Evolutionary conservation across 2,113 vertebrate genomes (phyloP), one percentile per base, ranked within the genome.

Genomic region (Myodes glareolus): DNA sequence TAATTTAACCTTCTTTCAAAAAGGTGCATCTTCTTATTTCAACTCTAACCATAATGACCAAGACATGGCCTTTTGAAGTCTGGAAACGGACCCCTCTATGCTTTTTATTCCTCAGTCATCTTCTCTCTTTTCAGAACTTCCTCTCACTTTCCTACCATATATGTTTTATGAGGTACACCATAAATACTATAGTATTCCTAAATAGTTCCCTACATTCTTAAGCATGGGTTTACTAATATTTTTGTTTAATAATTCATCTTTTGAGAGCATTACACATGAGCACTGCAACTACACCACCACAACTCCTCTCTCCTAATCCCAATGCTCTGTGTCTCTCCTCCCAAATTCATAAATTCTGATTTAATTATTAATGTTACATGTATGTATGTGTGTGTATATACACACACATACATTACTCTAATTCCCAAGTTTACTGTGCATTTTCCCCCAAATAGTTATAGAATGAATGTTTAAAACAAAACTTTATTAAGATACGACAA

Each of bases 381-480:
- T 63, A 63, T 42, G 13, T 29, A 9, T 82, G 21, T 7, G n/a
- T 84, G 25, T 27, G 29, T 84, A 1, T 10, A 17, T 42, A 19
- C 33, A 63, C n/a, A 85, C 7, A 45, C 55, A n/a, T 5, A 45
- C 5, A 45, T 47, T 47, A 5, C 47, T 63, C 5, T 70, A 80
- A 58, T 27, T 47, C 3, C 33, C 55, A 89, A 90, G 12, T 76
- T n/a, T 13, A 67, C 2, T 55, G 5, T 67, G 1, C 23, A 86
- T 47, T 14, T 14, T 86, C 72, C 9, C 92, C 7, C 67, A 94
- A 58, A 61, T 76, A 81, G 65, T 23, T 50, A 21, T 29, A 94
- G 91, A 94, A 52, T 94, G 77, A 23, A 12, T 86, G 90, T 67
- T 39, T 55, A 77, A 85, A 94, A 47, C 12, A 55, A 90, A 80